Base-by-base conservation (phyloP, 2,797 vertebrate species). In the Discoglossus pictus region DNA sequence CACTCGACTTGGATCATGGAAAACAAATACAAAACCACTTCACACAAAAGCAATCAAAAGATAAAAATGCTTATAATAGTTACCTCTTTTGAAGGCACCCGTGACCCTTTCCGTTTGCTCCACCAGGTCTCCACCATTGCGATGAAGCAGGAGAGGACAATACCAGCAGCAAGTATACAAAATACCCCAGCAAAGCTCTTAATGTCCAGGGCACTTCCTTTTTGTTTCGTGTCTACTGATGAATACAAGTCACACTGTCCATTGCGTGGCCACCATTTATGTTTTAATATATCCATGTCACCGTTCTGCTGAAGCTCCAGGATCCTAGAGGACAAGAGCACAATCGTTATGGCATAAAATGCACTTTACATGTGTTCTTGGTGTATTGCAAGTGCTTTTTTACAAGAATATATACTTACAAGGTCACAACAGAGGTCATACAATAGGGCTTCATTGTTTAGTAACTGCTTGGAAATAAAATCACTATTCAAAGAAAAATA, bases 71-170 rank as follows among this genome's bases (percentile, higher is more conserved):
- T 15, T 34, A 67, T 17, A 43, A 62, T 66, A 64, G 76, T 83
- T 94, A 98, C 97, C 95, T 99, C 96, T 92, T 98, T 99, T 53
- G 97, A 98, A 5, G 96, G 96, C 76, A 96, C 96, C 44, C 93
- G 89, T 50, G 96, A 98, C 82, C 96, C 95, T 90, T 98, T 98
- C 75, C 92, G 91, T 78, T 95, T 90, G 76, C 92, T 95, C 97
- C 97, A 99, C 97, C 97, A 99, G 1, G 94, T 99, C 86, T 99
- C 97, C 85, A 99, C 89, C 89, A 98, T 96, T 74, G 97, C 97
- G 78, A 99, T 98, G 80, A 99, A 91, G 82, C 97, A 99, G 81
- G 97, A 97, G 20, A 99, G 90, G 68, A 99, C 91, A 76, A 99
- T 92, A 1, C 97, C 97, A 5, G 93, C 96, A 5, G 97, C 97